Evolutionary conservation across 2,888 invertebrate species (phyloP), one percentile per base, ranked within the genome.

Genomic region (Hydrotaea cyrtoneurina): DNA sequence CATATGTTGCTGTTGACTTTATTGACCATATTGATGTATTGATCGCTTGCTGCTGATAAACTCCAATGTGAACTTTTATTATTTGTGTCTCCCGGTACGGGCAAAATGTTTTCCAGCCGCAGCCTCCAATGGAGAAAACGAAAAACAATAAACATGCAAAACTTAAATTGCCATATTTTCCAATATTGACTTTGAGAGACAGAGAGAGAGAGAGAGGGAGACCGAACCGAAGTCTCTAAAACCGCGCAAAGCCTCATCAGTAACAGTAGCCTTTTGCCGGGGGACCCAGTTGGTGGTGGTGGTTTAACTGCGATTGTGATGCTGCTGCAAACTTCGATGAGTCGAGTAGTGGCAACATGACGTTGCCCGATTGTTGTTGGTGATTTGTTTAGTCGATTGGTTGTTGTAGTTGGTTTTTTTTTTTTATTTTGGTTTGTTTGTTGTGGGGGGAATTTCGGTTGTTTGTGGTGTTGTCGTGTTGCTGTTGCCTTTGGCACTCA

Each of bases 1-100:
- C 53, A 59, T 55, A 53, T 77, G 85, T 82, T 85, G 80, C 66
- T 78, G 86, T 82, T 87, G 87, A 87, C 87, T 86, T 87, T 87
- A 87, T 87, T 87, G 87, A 87, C 86, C 87, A 87, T 87, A 87
- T 87, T 87, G 87, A 87, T 87, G 87, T 87, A 87, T 87, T 85
- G 87, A 87, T 87, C 87, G 86, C 86, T 86, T 86, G 82, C 80
- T 76, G 82, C 86, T 86, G 87, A 87, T 87, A 87, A 87, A 86
- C 86, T 80, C 39, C 50, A 81, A 78, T 78, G 53, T 87, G 87
- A 87, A 86, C 86, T 84, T 86, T 76, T 83, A 80, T 76, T 80
- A 78, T 82, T 77, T 64, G 23, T 75, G n/a, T 50, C 15, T 17
- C 2, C 4, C 10, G 23, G 57, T 11, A 21, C n/a, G 59, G 31